Percentiles rank a stretch among this genome's conserved stretches.
These are phyloP conservation scores for Apodemia zela DNA, from an alignment of 2,888 invertebrate genomes.

Conservation along the genomic window DNA sequence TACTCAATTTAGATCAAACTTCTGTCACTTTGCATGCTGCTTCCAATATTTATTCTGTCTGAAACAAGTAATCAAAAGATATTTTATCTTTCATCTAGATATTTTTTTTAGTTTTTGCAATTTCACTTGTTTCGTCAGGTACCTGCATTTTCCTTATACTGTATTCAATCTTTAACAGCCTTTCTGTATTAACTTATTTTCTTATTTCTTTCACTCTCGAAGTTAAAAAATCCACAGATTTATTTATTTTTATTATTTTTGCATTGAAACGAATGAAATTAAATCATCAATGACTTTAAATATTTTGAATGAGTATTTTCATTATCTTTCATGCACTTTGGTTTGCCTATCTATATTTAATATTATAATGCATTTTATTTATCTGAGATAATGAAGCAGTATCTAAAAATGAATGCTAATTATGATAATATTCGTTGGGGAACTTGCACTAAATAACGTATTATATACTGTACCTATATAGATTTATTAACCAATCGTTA, in stretches of 20 bases:
- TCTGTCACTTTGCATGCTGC: slow-evolving; percentile 76
- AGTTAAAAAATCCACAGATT: slow-evolving; percentile 40
- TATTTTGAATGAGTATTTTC: slow-evolving; percentile 52
- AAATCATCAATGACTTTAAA: slow-evolving; percentile 23
- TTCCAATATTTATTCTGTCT: slow-evolving; percentile 67
- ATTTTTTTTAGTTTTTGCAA: slow-evolving; percentile 25
- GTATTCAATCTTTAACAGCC: slow-evolving; percentile 17
- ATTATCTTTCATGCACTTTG: slow-evolving; percentile 60
- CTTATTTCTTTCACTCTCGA: slow-evolving; percentile 23
- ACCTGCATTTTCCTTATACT: slow-evolving; percentile 57
- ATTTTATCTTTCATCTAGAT: slow-evolving; percentile 29
- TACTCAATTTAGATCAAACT: slow-evolving; percentile 66
- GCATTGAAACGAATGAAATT: slow-evolving; percentile 58
- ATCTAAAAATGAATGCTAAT: slow-evolving; percentile 61
- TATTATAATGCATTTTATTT: slow-evolving; percentile 60
- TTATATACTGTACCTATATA: slow-evolving; percentile 59
- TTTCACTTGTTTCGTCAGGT: slow-evolving; percentile 48
- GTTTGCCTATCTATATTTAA: slow-evolving; percentile 62
- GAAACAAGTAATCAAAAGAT: slow-evolving; percentile 46
- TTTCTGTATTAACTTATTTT: slow-evolving; percentile 18
- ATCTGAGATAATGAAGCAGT: slow-evolving; percentile 58
- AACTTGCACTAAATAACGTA: slow-evolving; percentile 69
- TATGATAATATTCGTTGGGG: slow-evolving; percentile 52
- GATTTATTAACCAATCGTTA: slow-evolving; percentile 47
- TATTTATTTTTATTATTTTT: slow-evolving; percentile 48